phyloP scores from a whole-genome alignment of 1,140 invertebrate genomes.

The Monomorium pharaonis region DNA sequence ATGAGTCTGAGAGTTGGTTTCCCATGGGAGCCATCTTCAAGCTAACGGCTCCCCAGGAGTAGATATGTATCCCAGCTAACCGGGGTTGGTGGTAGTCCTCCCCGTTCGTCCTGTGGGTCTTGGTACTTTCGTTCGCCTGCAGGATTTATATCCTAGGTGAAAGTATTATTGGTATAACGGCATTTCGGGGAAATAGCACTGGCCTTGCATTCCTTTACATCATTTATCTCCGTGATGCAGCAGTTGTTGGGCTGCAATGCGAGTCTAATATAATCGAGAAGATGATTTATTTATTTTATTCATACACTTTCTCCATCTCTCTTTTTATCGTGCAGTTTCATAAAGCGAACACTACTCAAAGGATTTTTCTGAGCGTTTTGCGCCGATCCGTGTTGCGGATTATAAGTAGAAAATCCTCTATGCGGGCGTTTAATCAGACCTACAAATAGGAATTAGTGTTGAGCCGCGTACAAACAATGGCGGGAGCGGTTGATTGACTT shows the following conservation, averaged over 20 bases:
- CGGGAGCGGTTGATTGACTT: constrained; percentile 82
- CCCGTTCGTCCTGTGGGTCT: constrained; percentile 37
- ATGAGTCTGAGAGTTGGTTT: constrained; percentile 82
- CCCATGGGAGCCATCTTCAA: constrained; percentile 79
- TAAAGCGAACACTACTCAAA: neutral
- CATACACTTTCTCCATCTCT: neutral
- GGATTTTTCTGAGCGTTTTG: constrained; percentile 41
- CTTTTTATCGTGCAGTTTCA: neutral
- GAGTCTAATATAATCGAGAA: constrained; percentile 29
- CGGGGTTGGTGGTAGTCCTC: constrained; percentile 52
- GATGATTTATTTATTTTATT: constrained; percentile 19
- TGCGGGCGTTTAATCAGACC: constrained; percentile 80
- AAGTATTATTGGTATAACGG: constrained; percentile 72
- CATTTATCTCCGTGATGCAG: neutral
- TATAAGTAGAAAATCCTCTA: constrained; percentile 82
- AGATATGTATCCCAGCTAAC: constrained; percentile 75
- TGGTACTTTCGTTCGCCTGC: constrained; percentile 72
- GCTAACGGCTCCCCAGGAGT: constrained; percentile 81
- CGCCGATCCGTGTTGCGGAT: constrained; percentile 77
- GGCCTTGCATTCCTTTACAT: constrained; percentile 31
- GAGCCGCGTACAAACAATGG: constrained; percentile 82
- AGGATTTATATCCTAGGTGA: constrained; percentile 73
- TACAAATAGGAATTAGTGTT: constrained; percentile 83
- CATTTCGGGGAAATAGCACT: constrained; percentile 35
- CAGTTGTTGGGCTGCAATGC: neutral